Base-by-base conservation (phyloP, 2,113 vertebrate species). In the Heterocephalus glaber region DNA sequence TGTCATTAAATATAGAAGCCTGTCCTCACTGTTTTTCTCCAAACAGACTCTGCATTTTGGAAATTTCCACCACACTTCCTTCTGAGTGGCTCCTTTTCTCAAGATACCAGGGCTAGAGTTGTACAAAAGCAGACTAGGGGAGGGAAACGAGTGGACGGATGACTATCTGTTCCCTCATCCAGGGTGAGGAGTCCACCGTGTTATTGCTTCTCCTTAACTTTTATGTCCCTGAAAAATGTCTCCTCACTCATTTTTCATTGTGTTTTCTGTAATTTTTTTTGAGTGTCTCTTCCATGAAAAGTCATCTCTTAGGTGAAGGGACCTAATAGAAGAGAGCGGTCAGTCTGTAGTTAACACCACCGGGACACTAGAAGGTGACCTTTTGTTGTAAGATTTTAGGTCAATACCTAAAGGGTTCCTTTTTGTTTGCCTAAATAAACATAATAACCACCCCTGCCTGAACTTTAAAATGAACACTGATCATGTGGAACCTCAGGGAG, bases 41-140 rank as follows among this genome's bases (percentile, higher is more conserved):
- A 98, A 97, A 98, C n/a, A 98, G 79, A 70, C 90, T 0, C 52
- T 98, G 30, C 97, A 98, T 98, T 98, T 98, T 98, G 97, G 98
- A 98, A 98, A 98, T 98, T 98, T 98, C 98, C 97, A 98, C 86
- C 90, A 94, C 66, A 79, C 81, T 98, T 98, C 95, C 98, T 98
- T 98, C 96, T 92, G 86, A 96, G 97, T 88, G 96, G 77, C n/a
- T 97, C 28, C 82, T 98, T 96, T 97, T 96, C 96, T 97, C 95
- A 85, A 98, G 98, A 88, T 89, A 95, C 93, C 66, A 85, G 49
- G 44, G 70, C 54, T 81, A 89, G 44, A 87, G 76, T 44, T 88
- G 86, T 81, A 26, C 1, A n/a, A 81, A 94, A 68, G 91, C 26
- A 33, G 89, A 86, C 19, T 54, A 7, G 82, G 88, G 96, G 94